Base-by-base conservation (phyloP, 2,888 invertebrate genomes). In the Lepidocyrtoides sp. region DNA sequence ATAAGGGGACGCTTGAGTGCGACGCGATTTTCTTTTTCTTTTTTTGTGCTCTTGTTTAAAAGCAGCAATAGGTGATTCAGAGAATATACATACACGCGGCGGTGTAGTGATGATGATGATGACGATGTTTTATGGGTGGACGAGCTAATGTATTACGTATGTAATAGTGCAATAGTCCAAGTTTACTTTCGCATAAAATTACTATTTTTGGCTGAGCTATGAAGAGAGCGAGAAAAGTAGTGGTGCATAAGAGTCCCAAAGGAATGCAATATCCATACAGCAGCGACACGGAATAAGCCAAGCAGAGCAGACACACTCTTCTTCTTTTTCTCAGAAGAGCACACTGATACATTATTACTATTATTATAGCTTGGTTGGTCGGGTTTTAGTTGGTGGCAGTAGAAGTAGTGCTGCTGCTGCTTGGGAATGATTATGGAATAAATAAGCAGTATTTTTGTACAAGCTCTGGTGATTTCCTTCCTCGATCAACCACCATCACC, bases 181-280 rank as follows among this genome's bases (percentile, higher is more conserved):
- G 54, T 79, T 79, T 79, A 79, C 17, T 57, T 57, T 81, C 81
- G 60, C 81, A 81, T 81, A 81, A 81, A 81, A 81, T 81, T 81
- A 81, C 81, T 81, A 81, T 81, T 81, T 81, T 81, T 81, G 81
- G 57, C 81, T 57, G n/a, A 2, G 32, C 7, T 51, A 36, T 36
- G 36, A 36, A 36, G 36, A 29, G 77, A 29, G 48, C 26, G 69
- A 32, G 20, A 3, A n/a, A 32, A 36, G 36, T 36, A 36, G 36
- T 36, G 36, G 36, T 36, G 36, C 2, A 69, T 12, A 69, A 26
- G 60, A 51, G 41, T 72, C 85, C 75, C 85, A 4, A 26, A 32
- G 85, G 85, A 85, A 51, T 83, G 57, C n/a, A n/a, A 26, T n/a
- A 29, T n/a, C n/a, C n/a, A n/a, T n/a, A n/a, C n/a, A n/a, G n/a